Evolutionary conservation across 2,797 vertebrate species (phyloP).

Genomic region (Argentina silus): DNA sequence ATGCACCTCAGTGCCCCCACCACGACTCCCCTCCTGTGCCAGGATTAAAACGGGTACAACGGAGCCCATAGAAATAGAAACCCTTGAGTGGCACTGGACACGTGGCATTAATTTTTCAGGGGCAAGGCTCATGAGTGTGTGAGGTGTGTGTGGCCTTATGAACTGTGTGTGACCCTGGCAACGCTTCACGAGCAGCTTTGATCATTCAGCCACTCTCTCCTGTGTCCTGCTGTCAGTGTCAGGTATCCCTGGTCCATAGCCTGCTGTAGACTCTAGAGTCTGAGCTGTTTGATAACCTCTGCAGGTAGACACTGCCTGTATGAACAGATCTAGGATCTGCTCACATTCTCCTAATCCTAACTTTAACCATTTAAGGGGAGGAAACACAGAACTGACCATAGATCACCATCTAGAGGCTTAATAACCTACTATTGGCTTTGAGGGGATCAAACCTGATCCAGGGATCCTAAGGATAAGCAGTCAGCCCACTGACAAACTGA

Average conservation of each 20-base stretch:
- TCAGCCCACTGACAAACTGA: neutral
- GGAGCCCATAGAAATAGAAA: slow-evolving; percentile 13
- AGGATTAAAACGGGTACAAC: neutral
- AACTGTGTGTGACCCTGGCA: slow-evolving; percentile 25
- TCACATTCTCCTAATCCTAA: no score
- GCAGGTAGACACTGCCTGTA: no score
- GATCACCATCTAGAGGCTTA: no score
- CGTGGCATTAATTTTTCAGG: slow-evolving; percentile 16
- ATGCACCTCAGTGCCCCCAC: neutral
- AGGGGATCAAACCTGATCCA: neutral
- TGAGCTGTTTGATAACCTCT: no score
- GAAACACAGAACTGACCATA: neutral
- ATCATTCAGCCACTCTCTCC: neutral
- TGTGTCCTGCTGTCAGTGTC: neutral
- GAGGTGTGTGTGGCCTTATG: neutral
- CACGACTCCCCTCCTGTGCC: neutral
- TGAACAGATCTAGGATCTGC: no score
- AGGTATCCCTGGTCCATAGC: neutral
- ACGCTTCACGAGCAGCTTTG: slow-evolving; percentile 1
- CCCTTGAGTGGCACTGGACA: slow-evolving; percentile 2
- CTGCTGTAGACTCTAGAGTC: no score
- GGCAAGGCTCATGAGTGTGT: neutral
- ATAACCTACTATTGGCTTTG: no score
- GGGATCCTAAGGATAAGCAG: neutral
- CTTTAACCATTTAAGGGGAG: no score